These are phyloP conservation scores for Atta colombica DNA, from an alignment of 1,140 invertebrate genomes.

Conservation along the genomic window DNA sequence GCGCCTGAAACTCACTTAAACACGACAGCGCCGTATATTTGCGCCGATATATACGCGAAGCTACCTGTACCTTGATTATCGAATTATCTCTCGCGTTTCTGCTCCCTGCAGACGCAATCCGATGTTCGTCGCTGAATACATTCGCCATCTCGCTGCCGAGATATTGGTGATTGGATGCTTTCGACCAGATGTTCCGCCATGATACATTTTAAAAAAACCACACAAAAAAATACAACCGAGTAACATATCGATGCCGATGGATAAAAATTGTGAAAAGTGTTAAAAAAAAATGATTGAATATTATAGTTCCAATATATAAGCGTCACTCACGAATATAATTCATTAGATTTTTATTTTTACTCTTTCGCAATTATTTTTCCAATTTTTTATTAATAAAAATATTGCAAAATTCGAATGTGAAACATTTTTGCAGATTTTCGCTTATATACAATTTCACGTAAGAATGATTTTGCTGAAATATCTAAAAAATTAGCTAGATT, in stretches of 20 bases:
- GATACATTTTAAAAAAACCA: constrained; percentile 18
- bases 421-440: not conserved
- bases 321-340: not conserved
- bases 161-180: constrained; percentile 53
- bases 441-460: not conserved
- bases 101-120: constrained; percentile 46
- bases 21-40: constrained; percentile 40
- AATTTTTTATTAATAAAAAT: not conserved
- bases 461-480: too few species aligned
- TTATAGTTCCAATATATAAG: not conserved
- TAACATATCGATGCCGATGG: not conserved
- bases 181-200: constrained; percentile 10
- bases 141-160: constrained; percentile 28
- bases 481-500: too few species aligned
- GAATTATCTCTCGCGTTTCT: constrained; percentile 50
- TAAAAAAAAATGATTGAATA: not conserved
- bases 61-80: constrained; percentile 55
- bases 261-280: not conserved
- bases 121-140: constrained; percentile 51
- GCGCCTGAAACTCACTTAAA: constrained; percentile 57
- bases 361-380: too few species aligned
- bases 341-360: not conserved
- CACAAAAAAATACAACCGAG: not conserved
- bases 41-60: constrained; percentile 49
- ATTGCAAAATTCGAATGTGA: not conserved